These are phyloP conservation scores for Eolophus roseicapilla DNA, from an alignment of 2,113 vertebrate species.

Conservation along the genomic window DNA sequence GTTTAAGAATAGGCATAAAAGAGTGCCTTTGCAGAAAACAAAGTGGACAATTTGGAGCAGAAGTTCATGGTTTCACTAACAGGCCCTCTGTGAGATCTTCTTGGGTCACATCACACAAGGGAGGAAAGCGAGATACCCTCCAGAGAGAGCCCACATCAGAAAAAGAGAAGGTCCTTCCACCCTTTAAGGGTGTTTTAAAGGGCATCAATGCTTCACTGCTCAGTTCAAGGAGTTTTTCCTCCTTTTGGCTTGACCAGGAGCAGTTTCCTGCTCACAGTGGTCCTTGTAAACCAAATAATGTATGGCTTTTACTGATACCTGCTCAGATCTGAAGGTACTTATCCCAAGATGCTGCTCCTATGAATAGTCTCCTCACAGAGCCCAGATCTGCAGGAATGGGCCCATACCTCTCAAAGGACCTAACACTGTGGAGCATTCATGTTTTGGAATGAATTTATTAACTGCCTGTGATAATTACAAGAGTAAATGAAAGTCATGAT, in stretches of 20 bases:
- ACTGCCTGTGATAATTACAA: constrained; percentile 25
- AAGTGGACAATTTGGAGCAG: neutral
- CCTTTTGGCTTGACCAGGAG: neutral
- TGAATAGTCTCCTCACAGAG: neutral
- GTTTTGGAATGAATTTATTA: constrained; percentile 16
- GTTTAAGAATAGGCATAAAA: neutral
- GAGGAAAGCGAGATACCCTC: neutral
- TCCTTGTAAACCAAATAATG: neutral
- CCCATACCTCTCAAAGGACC: neutral
- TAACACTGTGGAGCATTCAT: constrained; percentile 14
- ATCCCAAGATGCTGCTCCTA: neutral
- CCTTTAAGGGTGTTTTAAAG: neutral
- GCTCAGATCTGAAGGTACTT: neutral
- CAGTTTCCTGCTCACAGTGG: neutral
- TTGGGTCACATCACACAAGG: neutral
- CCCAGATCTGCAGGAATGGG: neutral
- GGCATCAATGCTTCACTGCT: neutral
- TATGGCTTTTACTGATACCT: neutral
- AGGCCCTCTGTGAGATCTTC: neutral
- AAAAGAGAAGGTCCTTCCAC: neutral
- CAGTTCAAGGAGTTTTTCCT: neutral
- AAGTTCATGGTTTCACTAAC: neutral
- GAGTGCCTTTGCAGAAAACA: neutral
- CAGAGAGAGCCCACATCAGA: neutral
- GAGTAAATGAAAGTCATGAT: neutral